A percentile compares a stretch with the other conserved stretches of the same genome.
These are phyloP conservation scores for Drosophila parabipectinata DNA, from an alignment of 1,140 invertebrate genomes.

Conservation along the genomic window DNA sequence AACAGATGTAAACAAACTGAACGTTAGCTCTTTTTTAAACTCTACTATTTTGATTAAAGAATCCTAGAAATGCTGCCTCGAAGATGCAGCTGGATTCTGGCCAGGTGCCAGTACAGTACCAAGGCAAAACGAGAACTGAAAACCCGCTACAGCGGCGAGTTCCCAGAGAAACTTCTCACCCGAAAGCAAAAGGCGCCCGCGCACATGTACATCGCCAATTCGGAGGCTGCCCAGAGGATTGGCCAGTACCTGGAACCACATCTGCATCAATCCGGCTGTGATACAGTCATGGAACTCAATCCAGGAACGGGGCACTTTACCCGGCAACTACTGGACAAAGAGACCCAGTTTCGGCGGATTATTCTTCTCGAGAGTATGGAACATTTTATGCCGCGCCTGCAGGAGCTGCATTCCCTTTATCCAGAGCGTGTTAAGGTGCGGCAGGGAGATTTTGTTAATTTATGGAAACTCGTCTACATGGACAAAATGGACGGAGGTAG, in stretches of 20 bases:
- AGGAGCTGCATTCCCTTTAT: constrained; percentile 69
- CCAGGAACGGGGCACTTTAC: constrained; percentile 85
- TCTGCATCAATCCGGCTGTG: constrained; percentile 67
- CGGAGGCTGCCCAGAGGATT: constrained; percentile 84
- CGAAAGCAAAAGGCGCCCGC: constrained; percentile 68
- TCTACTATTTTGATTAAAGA: constrained; percentile 1
- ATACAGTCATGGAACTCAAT: constrained; percentile 85
- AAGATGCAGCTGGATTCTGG: constrained; percentile 39
- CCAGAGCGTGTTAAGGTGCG: constrained; percentile 75
- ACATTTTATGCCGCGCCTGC: constrained; percentile 73
- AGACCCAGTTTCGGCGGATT: constrained; percentile 74
- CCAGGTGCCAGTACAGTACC: constrained; percentile 21
- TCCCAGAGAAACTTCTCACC: constrained; percentile 66
- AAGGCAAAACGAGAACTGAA: constrained; percentile 54
- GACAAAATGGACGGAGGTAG: constrained; percentile 86
- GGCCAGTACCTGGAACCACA: constrained; percentile 64
- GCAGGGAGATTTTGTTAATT: constrained; percentile 85
- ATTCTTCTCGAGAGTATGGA: constrained; percentile 84
- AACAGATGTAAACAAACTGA: constrained; percentile 56
- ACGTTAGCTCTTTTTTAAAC: neutral
- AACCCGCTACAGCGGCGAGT: constrained; percentile 60
- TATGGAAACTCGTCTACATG: constrained; percentile 85
- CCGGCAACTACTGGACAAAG: constrained; percentile 81
- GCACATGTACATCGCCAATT: constrained; percentile 69
- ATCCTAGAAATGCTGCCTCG: constrained; percentile 47